Conservation (phyloP, 2,888 invertebrate species). For the Hydraecia micacea region DNA sequence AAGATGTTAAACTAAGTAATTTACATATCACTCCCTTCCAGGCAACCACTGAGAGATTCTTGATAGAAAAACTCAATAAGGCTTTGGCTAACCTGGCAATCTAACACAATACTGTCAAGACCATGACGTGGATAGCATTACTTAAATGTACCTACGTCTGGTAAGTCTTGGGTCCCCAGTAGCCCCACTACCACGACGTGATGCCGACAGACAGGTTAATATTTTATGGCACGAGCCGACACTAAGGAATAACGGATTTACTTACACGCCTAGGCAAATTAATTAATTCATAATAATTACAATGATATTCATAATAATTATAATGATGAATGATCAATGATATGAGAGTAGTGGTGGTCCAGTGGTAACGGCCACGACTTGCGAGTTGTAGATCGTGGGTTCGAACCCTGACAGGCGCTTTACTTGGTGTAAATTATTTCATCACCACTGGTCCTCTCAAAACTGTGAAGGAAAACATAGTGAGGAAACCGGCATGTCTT, state of each 20-base stretch:
- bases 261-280: not conserved
- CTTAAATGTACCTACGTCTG: not conserved
- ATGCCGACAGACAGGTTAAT: not conserved
- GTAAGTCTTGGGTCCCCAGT: not conserved
- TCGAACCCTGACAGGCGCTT: no score
- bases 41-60: not conserved
- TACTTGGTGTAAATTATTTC: no score
- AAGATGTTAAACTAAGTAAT: slow-evolving; percentile 38
- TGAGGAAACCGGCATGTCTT: no score
- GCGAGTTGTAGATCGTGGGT: no score
- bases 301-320: no score
- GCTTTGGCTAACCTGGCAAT: not conserved
- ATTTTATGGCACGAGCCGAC: not conserved
- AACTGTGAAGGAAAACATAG: no score
- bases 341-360: no score
- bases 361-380: no score
- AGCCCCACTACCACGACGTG: not conserved
- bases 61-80: not conserved
- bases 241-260: not conserved
- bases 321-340: no score
- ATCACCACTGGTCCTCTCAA: no score
- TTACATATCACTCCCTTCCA: not conserved
- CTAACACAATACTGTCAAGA: not conserved
- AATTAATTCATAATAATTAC: not conserved
- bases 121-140: not conserved